Evolutionary conservation across 37 sponge, comb jelly and placozoan genomes (phyloP).

Genomic region (Chondrosia reniformis): DNA sequence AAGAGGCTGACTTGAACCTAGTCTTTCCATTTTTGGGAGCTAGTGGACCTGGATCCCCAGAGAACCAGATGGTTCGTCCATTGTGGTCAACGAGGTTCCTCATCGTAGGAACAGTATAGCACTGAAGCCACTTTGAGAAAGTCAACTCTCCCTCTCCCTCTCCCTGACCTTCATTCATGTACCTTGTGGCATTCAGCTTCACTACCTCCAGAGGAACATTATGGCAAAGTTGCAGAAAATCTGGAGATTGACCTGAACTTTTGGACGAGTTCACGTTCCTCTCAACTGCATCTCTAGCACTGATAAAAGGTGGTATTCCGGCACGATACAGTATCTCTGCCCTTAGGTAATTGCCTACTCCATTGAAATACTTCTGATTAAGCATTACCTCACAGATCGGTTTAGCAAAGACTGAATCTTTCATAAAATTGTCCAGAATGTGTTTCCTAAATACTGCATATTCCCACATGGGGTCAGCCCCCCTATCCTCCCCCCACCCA

Average conservation of each 20-base stretch:
- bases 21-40: constrained; percentile 39
- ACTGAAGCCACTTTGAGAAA: constrained; percentile 72
- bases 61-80: constrained; percentile 81
- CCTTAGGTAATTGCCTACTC: constrained; percentile 91
- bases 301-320: constrained; percentile 72
- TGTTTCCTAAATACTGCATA: constrained; percentile 68
- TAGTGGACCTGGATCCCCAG: constrained; percentile 64
- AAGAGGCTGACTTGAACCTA: no score
- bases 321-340: constrained; percentile 81
- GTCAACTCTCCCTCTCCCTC: constrained; percentile 22
- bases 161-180: neutral
- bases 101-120: constrained; percentile 80
- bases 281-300: constrained; percentile 59
- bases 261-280: neutral
- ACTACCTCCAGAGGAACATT: constrained; percentile 72
- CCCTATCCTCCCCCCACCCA: constrained; percentile 67
- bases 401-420: constrained; percentile 61
- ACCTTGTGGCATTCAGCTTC: constrained; percentile 28
- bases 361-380: constrained; percentile 91
- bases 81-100: constrained; percentile 66
- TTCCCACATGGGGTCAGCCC: constrained; percentile 85
- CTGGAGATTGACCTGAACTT: neutral
- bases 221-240: constrained; percentile 71
- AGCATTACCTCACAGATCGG: constrained; percentile 92
- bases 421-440: constrained; percentile 52